Percentiles rank a stretch among this genome's conserved stretches.
These are phyloP conservation scores for Bufotes viridis DNA, from an alignment of 2,797 vertebrate species.

Conservation along the genomic window DNA sequence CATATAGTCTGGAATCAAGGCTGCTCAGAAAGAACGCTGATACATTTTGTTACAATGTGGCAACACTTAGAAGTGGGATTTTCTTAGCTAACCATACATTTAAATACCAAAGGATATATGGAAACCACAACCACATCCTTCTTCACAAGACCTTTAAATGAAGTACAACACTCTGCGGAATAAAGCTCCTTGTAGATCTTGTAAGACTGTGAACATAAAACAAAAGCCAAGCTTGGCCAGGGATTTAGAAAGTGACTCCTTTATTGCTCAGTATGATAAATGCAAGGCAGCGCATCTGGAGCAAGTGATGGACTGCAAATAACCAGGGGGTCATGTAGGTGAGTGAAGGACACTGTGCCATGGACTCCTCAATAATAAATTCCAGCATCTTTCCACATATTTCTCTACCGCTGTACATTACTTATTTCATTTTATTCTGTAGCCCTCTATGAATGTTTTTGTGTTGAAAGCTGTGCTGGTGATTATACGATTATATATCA, in stretches of 20 bases:
- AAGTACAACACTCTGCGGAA: conserved; percentile 20
- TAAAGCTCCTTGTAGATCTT: conserved; percentile 31
- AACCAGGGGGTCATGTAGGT: conserved; percentile 31
- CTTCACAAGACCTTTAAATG: conserved; percentile 44
- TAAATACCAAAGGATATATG: conserved; percentile 40
- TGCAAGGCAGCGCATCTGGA: conserved; percentile 33
- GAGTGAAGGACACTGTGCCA: conserved; percentile 28
- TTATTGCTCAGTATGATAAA: conserved; percentile 37
- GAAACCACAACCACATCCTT: background rate
- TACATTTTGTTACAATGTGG: background rate
- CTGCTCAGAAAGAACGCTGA: background rate
- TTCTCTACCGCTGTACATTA: background rate
- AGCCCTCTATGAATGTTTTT: background rate
- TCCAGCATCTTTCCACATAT: background rate
- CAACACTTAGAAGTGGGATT: background rate
- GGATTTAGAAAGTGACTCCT: conserved; percentile 42
- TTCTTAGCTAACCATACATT: conserved; percentile 31
- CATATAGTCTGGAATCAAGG: background rate
- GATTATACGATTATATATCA: background rate
- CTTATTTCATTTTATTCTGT: background rate
- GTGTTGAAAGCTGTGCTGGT: background rate
- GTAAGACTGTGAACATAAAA: conserved; percentile 40
- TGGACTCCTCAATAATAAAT: background rate
- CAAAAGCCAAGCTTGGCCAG: conserved; percentile 30
- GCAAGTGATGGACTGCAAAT: conserved; percentile 38